Evolutionary conservation across 2,797 vertebrate species (phyloP), one percentile per base, ranked within the genome.

Genomic region (Sternotherus odoratus): DNA sequence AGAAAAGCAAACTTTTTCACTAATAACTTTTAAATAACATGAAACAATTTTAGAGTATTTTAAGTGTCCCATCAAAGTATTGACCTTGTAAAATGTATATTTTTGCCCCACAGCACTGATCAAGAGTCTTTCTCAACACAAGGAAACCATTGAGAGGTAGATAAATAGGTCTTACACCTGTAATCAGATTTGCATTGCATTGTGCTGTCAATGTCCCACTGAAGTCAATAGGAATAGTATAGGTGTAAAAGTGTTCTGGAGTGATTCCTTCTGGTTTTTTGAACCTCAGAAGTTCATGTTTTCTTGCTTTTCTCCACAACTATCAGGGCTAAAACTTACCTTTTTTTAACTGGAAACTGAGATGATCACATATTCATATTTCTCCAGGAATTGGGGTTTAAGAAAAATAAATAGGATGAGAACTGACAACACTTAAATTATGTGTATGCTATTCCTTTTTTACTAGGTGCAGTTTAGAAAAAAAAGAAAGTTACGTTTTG

Each of bases 381-480:
- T 90, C 21, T 69, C 15, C 26, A 72, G 60, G 51, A 91, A 94
- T 86, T 1, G 48, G 56, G 82, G 8, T 75, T 24, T 69, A 85
- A 88, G 60, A 77, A 82, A 89, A 91, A 79, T 50, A 94, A 93
- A 89, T 87, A 77, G 77, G 80, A 13, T 26, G 43, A 66, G 77
- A 83, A 12, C 11, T 89, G 48, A 16, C 87, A 60, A 63, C 53
- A n/a, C 33, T 89, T 63, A 51, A 36, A 66, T 8, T 9, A 77
- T 30, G 56, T 89, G 33, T 75, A 2, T 33, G 28, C 77, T 63
- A 13, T 78, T 56, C 91, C 17, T 86, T 83, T 92, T 49, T 46
- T 72, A 50, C 24, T 63, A 89, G 56, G 26, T 77, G 93, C 26
- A 16, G 85, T 91, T 83, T 80, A 86, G 77, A 79, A 94, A 93